Evolutionary conservation across 2,113 vertebrate species (phyloP).

Genomic region (Coracopsis vasa): DNA sequence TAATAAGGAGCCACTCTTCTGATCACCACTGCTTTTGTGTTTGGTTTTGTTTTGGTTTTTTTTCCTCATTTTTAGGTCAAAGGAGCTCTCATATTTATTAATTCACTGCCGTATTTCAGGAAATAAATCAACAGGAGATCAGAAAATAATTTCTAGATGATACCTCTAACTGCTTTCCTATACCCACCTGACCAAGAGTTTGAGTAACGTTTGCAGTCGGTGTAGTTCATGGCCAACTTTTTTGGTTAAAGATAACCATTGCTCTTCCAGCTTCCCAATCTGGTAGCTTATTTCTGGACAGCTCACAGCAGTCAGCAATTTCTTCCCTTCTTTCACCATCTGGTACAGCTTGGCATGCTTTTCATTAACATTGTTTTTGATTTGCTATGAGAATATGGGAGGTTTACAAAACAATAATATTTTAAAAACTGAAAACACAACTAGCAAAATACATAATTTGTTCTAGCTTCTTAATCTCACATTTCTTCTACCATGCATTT

Average conservation of each 20-base stretch:
- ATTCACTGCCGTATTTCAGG: neutral
- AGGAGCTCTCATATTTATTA: neutral
- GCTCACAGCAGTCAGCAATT: conserved; percentile 65
- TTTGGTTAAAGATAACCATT: conserved; percentile 76
- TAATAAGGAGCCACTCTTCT: neutral
- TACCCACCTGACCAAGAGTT: conserved; percentile 79
- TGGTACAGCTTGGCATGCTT: conserved; percentile 74
- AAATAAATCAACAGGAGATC: neutral
- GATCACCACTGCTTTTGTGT: neutral
- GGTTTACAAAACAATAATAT: conserved; percentile 7
- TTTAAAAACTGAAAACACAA: neutral
- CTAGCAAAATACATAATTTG: neutral
- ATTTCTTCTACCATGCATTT: neutral
- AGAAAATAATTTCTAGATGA: neutral
- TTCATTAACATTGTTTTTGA: conserved; percentile 67
- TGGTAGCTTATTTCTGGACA: conserved; percentile 71
- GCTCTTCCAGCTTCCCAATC: conserved; percentile 71
- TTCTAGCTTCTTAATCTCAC: neutral
- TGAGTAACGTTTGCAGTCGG: conserved; percentile 64
- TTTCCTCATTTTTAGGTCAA: neutral
- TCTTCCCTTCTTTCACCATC: conserved; percentile 76
- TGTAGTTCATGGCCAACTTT: conserved; percentile 71
- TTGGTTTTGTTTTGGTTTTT: neutral
- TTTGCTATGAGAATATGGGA: conserved; percentile 72
- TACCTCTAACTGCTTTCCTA: neutral